A percentile compares a stretch with the other conserved stretches of the same genome.
Evolutionary conservation across 2,888 invertebrate genomes (phyloP).

Genomic region (Acanthopleura granulata): DNA sequence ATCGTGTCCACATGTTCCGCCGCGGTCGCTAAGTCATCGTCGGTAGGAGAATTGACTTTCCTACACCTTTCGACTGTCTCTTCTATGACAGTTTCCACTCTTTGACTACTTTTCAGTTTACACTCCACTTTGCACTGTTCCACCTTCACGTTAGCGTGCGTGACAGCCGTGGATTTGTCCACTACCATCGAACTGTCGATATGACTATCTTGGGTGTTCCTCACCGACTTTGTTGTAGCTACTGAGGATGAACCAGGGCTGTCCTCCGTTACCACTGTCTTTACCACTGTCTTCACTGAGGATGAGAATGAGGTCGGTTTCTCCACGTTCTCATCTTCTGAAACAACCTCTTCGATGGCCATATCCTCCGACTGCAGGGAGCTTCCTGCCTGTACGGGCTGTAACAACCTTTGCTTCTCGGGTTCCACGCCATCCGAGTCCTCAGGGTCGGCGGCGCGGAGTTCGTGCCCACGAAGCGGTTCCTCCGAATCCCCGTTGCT

Average conservation of each 20-base stretch:
- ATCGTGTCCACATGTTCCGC: slow-evolving; percentile 5
- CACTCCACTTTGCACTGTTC: background rate
- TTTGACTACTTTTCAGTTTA: background rate
- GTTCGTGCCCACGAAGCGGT: background rate
- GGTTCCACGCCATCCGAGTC: background rate
- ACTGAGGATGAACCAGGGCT: background rate
- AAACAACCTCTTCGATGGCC: no score
- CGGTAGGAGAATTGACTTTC: background rate
- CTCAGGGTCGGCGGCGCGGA: background rate
- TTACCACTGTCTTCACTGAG: background rate
- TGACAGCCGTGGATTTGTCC: background rate
- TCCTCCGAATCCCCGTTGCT: background rate
- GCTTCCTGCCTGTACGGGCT: background rate
- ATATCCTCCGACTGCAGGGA: background rate
- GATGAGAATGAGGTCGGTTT: background rate
- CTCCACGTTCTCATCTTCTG: no score
- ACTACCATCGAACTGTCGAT: background rate
- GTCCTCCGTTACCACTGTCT: background rate
- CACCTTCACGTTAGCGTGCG: background rate
- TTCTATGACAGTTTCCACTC: background rate
- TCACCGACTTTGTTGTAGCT: background rate
- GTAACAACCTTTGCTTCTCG: slow-evolving; percentile 5
- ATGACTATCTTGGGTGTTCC: background rate
- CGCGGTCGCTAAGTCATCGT: background rate
- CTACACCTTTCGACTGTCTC: slow-evolving; percentile 5